A percentile compares a stretch with the other conserved stretches of the same genome.
Conservation (phyloP, 2,113 vertebrate species). For the Amphiprion ocellaris region DNA sequence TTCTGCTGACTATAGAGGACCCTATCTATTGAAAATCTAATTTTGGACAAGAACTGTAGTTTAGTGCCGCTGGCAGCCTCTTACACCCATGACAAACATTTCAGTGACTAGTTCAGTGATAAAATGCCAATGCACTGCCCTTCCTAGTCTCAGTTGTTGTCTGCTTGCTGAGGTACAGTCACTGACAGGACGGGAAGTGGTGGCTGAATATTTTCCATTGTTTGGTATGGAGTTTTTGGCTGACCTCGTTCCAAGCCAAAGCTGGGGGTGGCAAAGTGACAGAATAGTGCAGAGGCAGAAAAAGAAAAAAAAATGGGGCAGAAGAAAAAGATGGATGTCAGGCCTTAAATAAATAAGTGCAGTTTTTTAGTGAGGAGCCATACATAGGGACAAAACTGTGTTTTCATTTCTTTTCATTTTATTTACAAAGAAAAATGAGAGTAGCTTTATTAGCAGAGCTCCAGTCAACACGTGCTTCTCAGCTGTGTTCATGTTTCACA, state of each 20-base stretch:
- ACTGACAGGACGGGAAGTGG: slow-evolving; percentile 49
- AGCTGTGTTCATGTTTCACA: slow-evolving; percentile 24
- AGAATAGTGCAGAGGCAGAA: not conserved
- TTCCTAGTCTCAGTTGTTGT: slow-evolving; percentile 25
- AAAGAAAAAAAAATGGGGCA: not conserved
- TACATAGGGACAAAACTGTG: not conserved
- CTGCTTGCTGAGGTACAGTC: slow-evolving; percentile 31
- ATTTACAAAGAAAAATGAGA: not conserved
- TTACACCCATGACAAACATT: not conserved
- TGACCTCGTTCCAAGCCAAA: slow-evolving; percentile 35
- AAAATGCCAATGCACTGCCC: slow-evolving; percentile 19
- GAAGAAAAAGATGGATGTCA: not conserved
- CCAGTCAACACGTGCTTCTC: not conserved
- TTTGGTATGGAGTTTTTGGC: slow-evolving; percentile 37
- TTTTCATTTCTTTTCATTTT: not conserved
- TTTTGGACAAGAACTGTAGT: not conserved
- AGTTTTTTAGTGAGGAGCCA: not conserved
- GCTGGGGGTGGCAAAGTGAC: not conserved
- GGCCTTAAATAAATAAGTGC: not conserved
- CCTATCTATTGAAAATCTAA: not conserved
- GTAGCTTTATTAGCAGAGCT: not conserved
- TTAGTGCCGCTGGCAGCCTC: not conserved
- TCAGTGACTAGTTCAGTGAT: not conserved
- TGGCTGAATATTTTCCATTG: slow-evolving; percentile 56
- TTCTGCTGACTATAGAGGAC: not conserved